Evolutionary conservation across 2,797 vertebrate genomes (phyloP).

Genomic region (Spinibarbus caldwelli): DNA sequence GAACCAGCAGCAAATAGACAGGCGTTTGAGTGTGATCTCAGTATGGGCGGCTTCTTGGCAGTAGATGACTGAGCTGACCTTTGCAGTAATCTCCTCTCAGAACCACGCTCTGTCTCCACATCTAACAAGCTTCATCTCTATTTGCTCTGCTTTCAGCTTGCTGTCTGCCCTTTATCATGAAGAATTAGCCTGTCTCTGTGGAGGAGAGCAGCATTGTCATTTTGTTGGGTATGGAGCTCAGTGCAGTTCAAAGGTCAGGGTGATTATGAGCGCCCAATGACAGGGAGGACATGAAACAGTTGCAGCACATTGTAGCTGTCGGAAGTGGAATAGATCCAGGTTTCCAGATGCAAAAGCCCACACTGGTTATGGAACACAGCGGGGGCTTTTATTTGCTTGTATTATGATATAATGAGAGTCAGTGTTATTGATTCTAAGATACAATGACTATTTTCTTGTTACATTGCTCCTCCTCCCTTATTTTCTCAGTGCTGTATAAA

Average conservation of each 20-base stretch:
- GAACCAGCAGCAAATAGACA: neutral
- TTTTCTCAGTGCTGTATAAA: neutral
- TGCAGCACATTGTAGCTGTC: neutral
- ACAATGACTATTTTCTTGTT: neutral
- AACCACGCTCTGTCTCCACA: conserved; percentile 8
- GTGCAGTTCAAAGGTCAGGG: conserved; percentile 40
- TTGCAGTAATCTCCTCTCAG: conserved; percentile 31
- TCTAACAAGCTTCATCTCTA: conserved; percentile 47
- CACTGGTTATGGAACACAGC: neutral
- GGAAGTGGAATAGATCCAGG: neutral
- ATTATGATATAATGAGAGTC: conserved; percentile 3
- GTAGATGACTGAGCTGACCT: conserved; percentile 49
- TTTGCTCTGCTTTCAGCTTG: conserved; percentile 38
- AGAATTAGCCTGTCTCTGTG: conserved; percentile 33
- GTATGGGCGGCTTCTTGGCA: conserved; percentile 15
- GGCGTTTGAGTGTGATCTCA: conserved; percentile 20
- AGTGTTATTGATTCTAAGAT: neutral
- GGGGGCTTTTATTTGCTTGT: neutral
- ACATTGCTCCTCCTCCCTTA: neutral
- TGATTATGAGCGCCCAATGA: conserved; percentile 19
- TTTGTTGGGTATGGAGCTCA: conserved; percentile 23
- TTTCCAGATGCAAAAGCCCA: neutral
- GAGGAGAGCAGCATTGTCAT: conserved; percentile 9
- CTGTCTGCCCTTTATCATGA: conserved; percentile 53
- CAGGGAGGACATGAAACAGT: neutral